Base-by-base conservation (phyloP, 2,113 vertebrate genomes). In the Rynchops niger region DNA sequence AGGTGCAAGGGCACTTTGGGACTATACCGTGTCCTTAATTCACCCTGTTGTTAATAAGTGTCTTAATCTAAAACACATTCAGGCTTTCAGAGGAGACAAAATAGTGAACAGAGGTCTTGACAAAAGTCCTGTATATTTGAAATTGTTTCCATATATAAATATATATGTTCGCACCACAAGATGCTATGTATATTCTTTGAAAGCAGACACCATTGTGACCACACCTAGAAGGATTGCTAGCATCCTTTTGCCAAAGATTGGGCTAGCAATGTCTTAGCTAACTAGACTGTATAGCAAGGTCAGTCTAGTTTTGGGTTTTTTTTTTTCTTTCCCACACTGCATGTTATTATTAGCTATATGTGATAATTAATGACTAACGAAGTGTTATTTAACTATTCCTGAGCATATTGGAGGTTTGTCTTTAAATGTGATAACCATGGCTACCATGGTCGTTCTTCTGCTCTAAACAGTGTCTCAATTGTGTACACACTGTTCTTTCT, bases 1-100 rank as follows among this genome's bases (percentile, higher is more conserved):
- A 88, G 82, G 63, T 93, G 25, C 90, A 97, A 97, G 83, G 91
- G 72, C 80, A 80, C 73, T 79, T 88, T 84, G 32, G 86, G 52
- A 69, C 45, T 72, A 6, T 9, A 87, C 5, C 34, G 43, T 89
- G 70, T 74, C 88, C 93, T 93, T 87, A 91, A 82, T 67, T 80
- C 58, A 95, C 76, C 76, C 55, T 83, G 3, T 61, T 74, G 85
- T 96, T 97, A 87, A 62, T 67, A 85, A 90, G 45, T 91, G 5
- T 23, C 78, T 86, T 15, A 5, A 81, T 82, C 12, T 47, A 66
- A 92, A 92, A 69, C 40, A 56, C 47, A 86, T 61, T 16, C 38
- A 58, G 38, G 32, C 15, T 45, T 90, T 86, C 58, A 66, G 76
- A 78, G 83, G 70, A 83, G 25, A 73, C 43, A 72, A 77, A 76